Conservation (phyloP, 1,140 invertebrate genomes). For the Pemphigus obesinymphae region DNA sequence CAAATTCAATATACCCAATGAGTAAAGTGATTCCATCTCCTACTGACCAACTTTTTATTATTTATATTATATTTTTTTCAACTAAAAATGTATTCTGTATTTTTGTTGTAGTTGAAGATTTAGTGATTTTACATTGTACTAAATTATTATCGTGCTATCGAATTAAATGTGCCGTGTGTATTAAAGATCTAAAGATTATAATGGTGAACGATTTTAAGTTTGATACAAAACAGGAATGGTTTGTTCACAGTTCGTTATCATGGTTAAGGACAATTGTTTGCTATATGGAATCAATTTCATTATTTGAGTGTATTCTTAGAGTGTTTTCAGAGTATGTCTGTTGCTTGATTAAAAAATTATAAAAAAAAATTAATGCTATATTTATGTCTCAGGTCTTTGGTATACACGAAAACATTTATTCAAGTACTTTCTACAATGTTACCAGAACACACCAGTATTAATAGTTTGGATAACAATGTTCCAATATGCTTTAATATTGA, state of each 20-base stretch:
- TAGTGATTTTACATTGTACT: not conserved
- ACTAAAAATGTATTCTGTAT: not conserved
- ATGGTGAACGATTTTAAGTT: conserved; percentile 27
- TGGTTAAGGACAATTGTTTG: conserved; percentile 12
- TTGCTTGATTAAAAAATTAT: not conserved
- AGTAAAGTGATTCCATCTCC: too few species aligned
- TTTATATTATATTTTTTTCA: too few species aligned
- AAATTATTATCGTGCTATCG: not conserved
- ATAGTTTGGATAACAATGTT: not conserved
- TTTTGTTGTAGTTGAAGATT: conserved; percentile 14
- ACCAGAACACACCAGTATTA: not conserved
- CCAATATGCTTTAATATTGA: not conserved
- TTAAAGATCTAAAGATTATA: not conserved
- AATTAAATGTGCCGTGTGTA: not conserved
- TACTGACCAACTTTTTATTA: too few species aligned
- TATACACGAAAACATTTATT: not conserved
- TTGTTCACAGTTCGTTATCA: not conserved
- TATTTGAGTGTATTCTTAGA: not conserved
- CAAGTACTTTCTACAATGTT: not conserved
- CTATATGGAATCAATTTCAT: not conserved
- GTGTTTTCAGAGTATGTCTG: conserved; percentile 15
- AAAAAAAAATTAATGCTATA: not conserved
- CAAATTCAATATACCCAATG: too few species aligned
- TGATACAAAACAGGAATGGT: conserved; percentile 2
- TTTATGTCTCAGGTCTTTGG: not conserved